A percentile compares a stretch with the other conserved stretches of the same genome.
These are phyloP conservation scores for Acanthis flammea DNA, from an alignment of 2,797 vertebrate species.

Conservation along the genomic window DNA sequence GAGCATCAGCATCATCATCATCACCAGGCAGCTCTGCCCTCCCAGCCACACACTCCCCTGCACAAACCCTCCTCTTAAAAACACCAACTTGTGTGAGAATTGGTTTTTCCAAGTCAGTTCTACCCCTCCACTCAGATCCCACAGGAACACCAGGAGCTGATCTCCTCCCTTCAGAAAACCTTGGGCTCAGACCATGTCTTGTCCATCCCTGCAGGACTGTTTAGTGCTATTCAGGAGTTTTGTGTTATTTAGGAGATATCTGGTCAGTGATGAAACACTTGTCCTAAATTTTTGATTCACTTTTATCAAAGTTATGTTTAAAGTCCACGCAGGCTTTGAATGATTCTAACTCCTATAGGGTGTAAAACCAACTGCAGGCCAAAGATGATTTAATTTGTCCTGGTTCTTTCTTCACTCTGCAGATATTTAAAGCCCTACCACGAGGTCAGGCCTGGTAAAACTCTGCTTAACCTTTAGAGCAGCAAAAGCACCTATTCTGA, in stretches of 20 bases:
- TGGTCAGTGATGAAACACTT: neutral
- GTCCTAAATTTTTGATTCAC: neutral
- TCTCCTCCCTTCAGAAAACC: neutral
- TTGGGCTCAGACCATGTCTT: neutral
- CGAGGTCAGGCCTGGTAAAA: neutral
- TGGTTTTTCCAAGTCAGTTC: neutral
- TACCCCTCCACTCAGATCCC: neutral
- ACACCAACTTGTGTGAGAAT: accelerated
- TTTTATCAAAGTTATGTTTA: neutral
- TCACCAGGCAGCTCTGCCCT: neutral
- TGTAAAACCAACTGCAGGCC: neutral
- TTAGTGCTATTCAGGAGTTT: neutral
- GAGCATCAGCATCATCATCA: neutral
- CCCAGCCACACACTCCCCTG: neutral
- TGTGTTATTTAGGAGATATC: neutral
- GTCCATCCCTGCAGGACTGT: neutral
- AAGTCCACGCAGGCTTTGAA: neutral
- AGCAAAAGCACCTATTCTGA: neutral
- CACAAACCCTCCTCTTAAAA: accelerated
- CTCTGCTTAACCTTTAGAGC: neutral
- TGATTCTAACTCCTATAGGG: accelerated
- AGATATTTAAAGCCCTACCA: neutral
- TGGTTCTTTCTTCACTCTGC: neutral
- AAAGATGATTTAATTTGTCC: neutral
- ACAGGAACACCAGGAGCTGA: neutral